Base-by-base conservation (phyloP, 1,140 invertebrate species). In the Panagrolaimus sp. region DNA sequence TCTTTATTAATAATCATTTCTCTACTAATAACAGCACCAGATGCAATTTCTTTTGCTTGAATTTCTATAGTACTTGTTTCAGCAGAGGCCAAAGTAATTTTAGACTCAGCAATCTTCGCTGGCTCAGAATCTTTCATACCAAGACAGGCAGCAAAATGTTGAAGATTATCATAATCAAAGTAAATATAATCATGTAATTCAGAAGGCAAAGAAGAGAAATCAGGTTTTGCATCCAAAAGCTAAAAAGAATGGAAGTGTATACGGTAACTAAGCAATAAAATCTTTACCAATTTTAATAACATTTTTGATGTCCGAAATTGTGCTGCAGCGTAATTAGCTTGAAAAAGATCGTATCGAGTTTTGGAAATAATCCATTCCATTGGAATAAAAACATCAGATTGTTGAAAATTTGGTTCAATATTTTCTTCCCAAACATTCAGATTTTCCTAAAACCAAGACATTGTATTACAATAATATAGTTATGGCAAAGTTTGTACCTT, bases 261-360 rank as follows among this genome's bases (percentile, higher is more conserved):
- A n/a, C n/a, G n/a, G n/a, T n/a, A n/a, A n/a, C n/a, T n/a, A n/a
- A n/a, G n/a, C n/a, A n/a, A n/a, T 20, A 13, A 11, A 57, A 57
- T 20, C n/a, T 16, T 27, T 25, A 57, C 51, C 51, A 9, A 27
- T 20, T 57, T 20, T 4, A 20, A 57, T 25, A 57, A 27, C 1
- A 11, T 20, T 57, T 57, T 57, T 27, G 51, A 14, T 5, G 51
- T 57, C 20, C 51, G 51, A 57, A 57, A 57, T 11, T 57, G 51
- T 11, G 20, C 27, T 11, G 51, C 51, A 20, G 51, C 20, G 8
- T 25, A 57, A 20, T 57, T 57, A 1, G 51, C 51, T 11, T 25
- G 20, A 20, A 57, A 57, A 20, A 57, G 27, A 11, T 57, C 51
- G 20, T n/a, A 57, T 13, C 51, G 8, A 2, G 51, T 57, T 1